These are phyloP conservation scores for Centropyge bicolor DNA, from an alignment of 2,797 vertebrate species.

Conservation along the genomic window DNA sequence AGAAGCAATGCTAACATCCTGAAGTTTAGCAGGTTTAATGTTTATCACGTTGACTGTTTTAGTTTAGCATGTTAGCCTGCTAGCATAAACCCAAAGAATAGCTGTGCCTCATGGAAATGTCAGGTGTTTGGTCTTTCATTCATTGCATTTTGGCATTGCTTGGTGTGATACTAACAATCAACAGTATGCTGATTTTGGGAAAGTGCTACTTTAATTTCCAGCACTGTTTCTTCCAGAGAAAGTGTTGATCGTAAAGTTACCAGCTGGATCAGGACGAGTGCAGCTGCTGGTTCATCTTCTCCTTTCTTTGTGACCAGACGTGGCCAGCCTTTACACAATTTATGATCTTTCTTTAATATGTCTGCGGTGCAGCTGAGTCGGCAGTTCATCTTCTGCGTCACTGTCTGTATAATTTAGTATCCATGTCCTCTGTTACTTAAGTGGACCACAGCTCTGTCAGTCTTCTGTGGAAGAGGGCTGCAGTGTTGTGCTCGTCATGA, in stretches of 20 bases:
- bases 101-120: background rate
- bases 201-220: background rate
- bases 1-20: background rate
- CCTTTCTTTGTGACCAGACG: constrained; percentile 21
- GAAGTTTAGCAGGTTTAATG: background rate
- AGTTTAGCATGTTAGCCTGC: background rate
- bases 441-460: constrained; percentile 51
- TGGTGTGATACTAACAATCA: background rate
- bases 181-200: background rate
- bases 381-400: constrained; percentile 64
- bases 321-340: constrained; percentile 45
- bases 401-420: constrained; percentile 74
- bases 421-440: constrained; percentile 49
- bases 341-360: constrained; percentile 62
- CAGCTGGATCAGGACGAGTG: background rate
- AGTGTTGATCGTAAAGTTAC: background rate
- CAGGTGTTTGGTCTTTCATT: background rate
- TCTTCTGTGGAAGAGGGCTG: constrained; percentile 34
- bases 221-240: background rate
- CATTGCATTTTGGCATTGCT: background rate
- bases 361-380: constrained; percentile 67
- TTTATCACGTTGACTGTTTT: background rate
- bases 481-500: constrained; percentile 4
- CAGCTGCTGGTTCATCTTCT: constrained; percentile 15
- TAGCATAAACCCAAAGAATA: background rate